Conservation (phyloP, 2,888 invertebrate species). For the Biston betularia region DNA sequence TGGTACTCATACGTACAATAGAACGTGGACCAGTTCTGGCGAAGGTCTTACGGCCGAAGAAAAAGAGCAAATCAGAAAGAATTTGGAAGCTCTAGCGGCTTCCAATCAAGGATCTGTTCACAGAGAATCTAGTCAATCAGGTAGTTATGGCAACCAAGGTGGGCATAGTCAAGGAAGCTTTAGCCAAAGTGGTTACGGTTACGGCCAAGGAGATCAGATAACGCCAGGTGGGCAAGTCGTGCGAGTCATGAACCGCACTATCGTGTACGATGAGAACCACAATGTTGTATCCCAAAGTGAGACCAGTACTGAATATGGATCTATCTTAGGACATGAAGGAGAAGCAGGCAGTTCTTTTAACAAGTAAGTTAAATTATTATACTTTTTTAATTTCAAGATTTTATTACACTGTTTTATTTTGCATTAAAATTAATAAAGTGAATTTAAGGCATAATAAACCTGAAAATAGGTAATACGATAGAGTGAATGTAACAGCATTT, state of each 20-base stretch:
- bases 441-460: neutral
- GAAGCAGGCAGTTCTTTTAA: slow-evolving; percentile 79
- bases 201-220: slow-evolving; percentile 50
- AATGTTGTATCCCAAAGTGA: slow-evolving; percentile 81
- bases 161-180: slow-evolving; percentile 50
- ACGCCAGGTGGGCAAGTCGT: slow-evolving; percentile 62
- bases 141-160: slow-evolving; percentile 42
- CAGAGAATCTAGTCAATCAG: slow-evolving; percentile 8
- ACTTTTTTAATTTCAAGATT: neutral
- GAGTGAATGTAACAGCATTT: neutral
- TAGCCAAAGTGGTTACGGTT: slow-evolving; percentile 45
- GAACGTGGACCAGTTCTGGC: slow-evolving; percentile 61
- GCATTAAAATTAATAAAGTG: neutral
- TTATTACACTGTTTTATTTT: neutral
- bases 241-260: slow-evolving; percentile 66
- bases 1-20: slow-evolving; percentile 58
- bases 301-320: slow-evolving; percentile 81
- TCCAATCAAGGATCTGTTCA: slow-evolving; percentile 34
- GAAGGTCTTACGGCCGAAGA: slow-evolving; percentile 66
- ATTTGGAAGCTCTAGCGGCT: slow-evolving; percentile 57
- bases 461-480: neutral
- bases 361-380: slow-evolving; percentile 63
- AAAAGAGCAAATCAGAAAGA: slow-evolving; percentile 65
- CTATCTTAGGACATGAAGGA: slow-evolving; percentile 72
- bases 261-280: slow-evolving; percentile 73